Conservation (phyloP, 2,888 invertebrate species). For the Chrysolina haemoptera region DNA sequence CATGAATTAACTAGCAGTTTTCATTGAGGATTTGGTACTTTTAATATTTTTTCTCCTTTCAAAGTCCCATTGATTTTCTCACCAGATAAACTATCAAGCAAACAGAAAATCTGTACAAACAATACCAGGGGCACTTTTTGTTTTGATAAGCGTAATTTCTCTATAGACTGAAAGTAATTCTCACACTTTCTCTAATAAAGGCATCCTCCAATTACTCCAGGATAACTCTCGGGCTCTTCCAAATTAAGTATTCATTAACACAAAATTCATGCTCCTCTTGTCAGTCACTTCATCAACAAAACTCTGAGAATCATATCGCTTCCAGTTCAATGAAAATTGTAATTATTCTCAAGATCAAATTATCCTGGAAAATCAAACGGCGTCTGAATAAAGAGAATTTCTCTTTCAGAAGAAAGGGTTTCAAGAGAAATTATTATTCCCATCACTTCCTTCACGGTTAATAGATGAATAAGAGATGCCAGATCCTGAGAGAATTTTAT, state of each 20-base stretch:
- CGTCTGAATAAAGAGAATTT: background rate
- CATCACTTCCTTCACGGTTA: constrained; percentile 27
- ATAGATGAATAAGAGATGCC: constrained; percentile 38
- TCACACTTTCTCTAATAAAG: no score
- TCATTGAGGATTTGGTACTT: no score
- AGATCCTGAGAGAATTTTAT: constrained; percentile 32
- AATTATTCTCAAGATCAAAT: constrained; percentile 5
- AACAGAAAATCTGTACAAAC: no score
- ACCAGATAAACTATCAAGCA: no score
- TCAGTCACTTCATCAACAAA: background rate
- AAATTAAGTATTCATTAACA: background rate
- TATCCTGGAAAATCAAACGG: background rate
- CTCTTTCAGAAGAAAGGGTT: constrained; percentile 18
- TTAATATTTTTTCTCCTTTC: no score
- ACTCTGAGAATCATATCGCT: background rate
- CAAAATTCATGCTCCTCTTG: background rate
- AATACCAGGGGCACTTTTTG: no score
- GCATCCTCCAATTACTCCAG: no score
- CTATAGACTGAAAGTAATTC: no score
- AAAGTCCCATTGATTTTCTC: no score
- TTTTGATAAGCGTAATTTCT: no score
- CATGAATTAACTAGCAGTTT: no score
- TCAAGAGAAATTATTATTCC: constrained; percentile 30
- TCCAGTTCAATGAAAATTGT: constrained; percentile 4
- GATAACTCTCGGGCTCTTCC: no score